Percentiles rank a stretch among this genome's conserved stretches.
These are phyloP conservation scores for Gasteruption jaculator DNA, from an alignment of 2,888 invertebrate species.

Conservation along the genomic window DNA sequence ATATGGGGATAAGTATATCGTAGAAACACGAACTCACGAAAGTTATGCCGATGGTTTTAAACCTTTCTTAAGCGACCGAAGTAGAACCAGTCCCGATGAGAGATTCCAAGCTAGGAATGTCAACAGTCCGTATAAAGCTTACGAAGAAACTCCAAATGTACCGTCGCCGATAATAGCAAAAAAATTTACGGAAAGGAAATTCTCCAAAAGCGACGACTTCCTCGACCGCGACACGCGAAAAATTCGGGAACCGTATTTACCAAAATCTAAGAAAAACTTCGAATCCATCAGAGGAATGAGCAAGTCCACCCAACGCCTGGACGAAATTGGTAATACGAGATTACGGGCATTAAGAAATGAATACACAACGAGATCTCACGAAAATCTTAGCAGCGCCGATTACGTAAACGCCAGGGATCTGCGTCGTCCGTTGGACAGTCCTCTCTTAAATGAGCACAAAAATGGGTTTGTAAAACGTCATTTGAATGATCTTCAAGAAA, in stretches of 20 bases:
- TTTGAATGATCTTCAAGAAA: constrained; percentile 38
- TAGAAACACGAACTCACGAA: constrained; percentile 43
- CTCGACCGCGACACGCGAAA: constrained; percentile 34
- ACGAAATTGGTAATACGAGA: constrained; percentile 37
- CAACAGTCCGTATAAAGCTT: constrained; percentile 27
- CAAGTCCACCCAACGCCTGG: constrained; percentile 44
- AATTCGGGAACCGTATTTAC: constrained; percentile 29
- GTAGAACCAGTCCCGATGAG: constrained; percentile 38
- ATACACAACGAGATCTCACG: constrained; percentile 43
- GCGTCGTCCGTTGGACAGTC: constrained; percentile 28
- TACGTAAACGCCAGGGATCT: constrained; percentile 45
- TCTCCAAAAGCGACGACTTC: constrained; percentile 42
- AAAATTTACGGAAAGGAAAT: constrained; percentile 38
- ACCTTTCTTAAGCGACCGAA: constrained; percentile 37
- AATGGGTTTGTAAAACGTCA: constrained; percentile 34
- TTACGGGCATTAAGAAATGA: constrained; percentile 36
- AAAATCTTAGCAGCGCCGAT: constrained; percentile 40
- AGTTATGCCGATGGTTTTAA: constrained; percentile 40
- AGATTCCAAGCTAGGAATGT: constrained; percentile 25
- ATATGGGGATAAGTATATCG: constrained; percentile 46
- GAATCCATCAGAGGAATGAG: constrained; percentile 42
- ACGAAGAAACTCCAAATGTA: constrained; percentile 22
- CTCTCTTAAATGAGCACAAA: constrained; percentile 29
- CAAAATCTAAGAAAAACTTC: constrained; percentile 40
- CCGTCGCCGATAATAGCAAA: constrained; percentile 31